Evolutionary conservation across 2,113 vertebrate species (phyloP), one percentile per base, ranked within the genome.

Genomic region (Corythornis cristatus): DNA sequence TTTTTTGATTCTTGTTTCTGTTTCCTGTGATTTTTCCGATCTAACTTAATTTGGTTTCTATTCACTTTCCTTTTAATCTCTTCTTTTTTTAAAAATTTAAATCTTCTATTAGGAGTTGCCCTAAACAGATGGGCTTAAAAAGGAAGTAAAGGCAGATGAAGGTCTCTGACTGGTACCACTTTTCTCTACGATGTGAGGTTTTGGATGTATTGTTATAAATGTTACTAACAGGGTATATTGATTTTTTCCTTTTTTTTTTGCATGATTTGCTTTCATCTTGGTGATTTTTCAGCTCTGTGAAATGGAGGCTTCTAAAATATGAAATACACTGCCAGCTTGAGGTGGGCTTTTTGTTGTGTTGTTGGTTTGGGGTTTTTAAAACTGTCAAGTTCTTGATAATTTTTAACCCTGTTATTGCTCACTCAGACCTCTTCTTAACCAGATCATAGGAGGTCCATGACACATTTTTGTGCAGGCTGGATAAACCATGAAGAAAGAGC

Each of bases 1-100:
- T 21, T 57, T 8, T 3, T 11, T 6, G 6, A 20, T 26, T 13
- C 29, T 37, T 13, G 18, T 75, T 51, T 22, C 28, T 54, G 10
- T n/a, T 83, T 48, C 14, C 8, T 73, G 0, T 23, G 4, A 8
- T 7, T 42, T 77, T 82, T 75, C 20, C 83, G 4, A 48, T 65
- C 7, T 62, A 37, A 50, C 11, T 75, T 35, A 42, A 0, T 0
- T 6, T 64, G 29, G 5, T 86, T 75, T 58, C 53, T 37, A 0
- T 60, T 5, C 42, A 17, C 73, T 79, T 72, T 56, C 11, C 4
- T 8, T 72, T 75, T 73, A 15, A 15, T 18, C 15, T 64, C 18
- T 54, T 37, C 4, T 37, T 37, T 37, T 37, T 37, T 37, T 37
- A n/a, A n/a, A n/a, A n/a, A 31, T 46, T 40, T 48, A 89, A 66